A percentile compares a stretch with the other conserved stretches of the same genome.
Conservation (phyloP, 2,888 invertebrate species). For the Gymnocheta viridis region DNA sequence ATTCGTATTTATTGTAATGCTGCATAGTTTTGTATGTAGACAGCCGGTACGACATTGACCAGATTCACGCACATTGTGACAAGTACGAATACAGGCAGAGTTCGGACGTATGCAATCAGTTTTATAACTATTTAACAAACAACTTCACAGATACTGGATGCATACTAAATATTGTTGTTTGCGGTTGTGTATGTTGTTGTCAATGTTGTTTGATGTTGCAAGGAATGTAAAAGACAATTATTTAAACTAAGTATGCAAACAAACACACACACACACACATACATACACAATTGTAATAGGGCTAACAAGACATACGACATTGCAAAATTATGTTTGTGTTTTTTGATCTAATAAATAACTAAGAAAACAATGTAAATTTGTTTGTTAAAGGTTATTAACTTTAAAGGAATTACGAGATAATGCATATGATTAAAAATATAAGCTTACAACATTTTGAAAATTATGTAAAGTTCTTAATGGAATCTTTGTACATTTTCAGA, state of each 20-base stretch:
- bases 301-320: neutral
- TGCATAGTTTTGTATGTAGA: conserved; percentile 20
- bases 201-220: conserved; percentile 25
- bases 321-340: neutral
- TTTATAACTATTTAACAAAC: neutral
- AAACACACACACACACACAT: neutral
- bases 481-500: neutral
- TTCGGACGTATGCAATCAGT: neutral
- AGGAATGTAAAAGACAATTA: conserved; percentile 44
- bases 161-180: conserved; percentile 31
- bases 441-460: too few relatives aligned
- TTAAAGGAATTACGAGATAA: neutral
- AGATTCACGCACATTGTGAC: conserved; percentile 60
- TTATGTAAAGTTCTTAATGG: neutral
- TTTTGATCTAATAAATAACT: conserved; percentile 28
- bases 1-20: conserved; percentile 26
- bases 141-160: neutral
- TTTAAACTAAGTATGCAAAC: conserved; percentile 18
- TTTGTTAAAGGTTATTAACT: conserved; percentile 20
- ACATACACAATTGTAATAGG: neutral
- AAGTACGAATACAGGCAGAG: conserved; percentile 48
- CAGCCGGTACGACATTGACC: conserved; percentile 59
- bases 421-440: neutral
- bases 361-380: neutral
- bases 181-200: conserved; percentile 38